These are phyloP conservation scores for Malurus leucopterus DNA, from an alignment of 2,797 vertebrate genomes.

Conservation along the genomic window DNA sequence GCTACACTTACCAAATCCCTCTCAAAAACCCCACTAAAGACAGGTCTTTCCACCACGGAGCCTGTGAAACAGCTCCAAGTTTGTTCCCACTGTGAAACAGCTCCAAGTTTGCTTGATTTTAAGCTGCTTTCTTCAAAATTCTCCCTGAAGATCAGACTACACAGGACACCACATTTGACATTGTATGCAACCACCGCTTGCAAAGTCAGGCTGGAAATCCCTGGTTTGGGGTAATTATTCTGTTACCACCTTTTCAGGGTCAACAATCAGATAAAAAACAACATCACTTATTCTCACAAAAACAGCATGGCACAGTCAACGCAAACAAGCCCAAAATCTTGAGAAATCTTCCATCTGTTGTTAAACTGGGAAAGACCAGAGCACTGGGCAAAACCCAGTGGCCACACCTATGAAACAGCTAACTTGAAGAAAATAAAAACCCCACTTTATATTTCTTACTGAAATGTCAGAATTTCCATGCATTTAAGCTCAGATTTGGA, in stretches of 20 bases:
- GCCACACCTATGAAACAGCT: constrained; percentile 5
- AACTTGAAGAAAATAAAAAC: background rate
- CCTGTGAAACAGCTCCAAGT: background rate
- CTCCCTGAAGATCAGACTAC: background rate
- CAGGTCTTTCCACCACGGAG: background rate
- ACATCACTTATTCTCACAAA: background rate
- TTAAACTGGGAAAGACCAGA: constrained; percentile 37
- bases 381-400: constrained; percentile 33
- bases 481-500: constrained; percentile 31
- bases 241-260: background rate
- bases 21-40: background rate
- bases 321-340: background rate
- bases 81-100: background rate
- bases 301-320: background rate
- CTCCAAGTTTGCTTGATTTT: background rate
- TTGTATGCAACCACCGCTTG: fast-evolving
- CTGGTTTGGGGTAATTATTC: background rate
- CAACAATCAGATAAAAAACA: background rate
- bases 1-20: background rate
- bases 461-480: constrained; percentile 55
- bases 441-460: background rate
- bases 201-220: background rate
- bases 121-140: background rate
- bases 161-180: fast-evolving
- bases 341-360: background rate